A percentile compares a stretch with the other conserved stretches of the same genome.
Conservation (phyloP, 2,888 invertebrate species). For the Drosophila limbata region DNA sequence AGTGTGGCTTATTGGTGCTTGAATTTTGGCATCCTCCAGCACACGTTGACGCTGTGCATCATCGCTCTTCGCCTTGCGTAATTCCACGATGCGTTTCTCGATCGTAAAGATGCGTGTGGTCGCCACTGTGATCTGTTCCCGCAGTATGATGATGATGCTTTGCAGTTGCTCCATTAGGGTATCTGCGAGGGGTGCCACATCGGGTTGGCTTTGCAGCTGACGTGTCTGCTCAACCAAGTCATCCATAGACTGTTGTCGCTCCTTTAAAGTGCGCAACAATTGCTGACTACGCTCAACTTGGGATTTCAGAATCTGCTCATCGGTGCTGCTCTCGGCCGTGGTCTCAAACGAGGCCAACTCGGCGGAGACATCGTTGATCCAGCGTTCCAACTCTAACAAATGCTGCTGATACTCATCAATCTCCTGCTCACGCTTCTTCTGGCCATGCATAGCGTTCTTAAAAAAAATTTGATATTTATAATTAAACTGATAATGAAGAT, state of each 20-base stretch:
- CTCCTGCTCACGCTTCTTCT: constrained; percentile 87
- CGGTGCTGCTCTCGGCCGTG: constrained; percentile 82
- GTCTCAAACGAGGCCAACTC: constrained; percentile 77
- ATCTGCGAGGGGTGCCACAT: constrained; percentile 85
- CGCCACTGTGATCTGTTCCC: constrained; percentile 88
- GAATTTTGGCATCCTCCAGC: constrained; percentile 78
- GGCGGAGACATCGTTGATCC: constrained; percentile 86
- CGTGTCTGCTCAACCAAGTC: constrained; percentile 86
- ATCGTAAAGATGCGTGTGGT: constrained; percentile 87
- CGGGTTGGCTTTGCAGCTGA: constrained; percentile 85
- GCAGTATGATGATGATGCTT: constrained; percentile 87
- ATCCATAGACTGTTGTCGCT: constrained; percentile 86
- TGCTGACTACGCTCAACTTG: constrained; percentile 87
- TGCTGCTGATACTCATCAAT: constrained; percentile 86
- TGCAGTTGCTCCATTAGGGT: constrained; percentile 87
- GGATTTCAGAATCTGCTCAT: constrained; percentile 86
- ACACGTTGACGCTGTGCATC: constrained; percentile 75
- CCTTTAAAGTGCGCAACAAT: constrained; percentile 86
- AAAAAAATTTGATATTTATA: constrained; percentile 20
- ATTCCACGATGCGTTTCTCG: constrained; percentile 79
- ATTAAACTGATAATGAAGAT: neutral
- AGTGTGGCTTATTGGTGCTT: constrained; percentile 50
- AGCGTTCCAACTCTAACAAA: constrained; percentile 87
- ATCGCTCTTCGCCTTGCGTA: constrained; percentile 72
- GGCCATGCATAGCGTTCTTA: constrained; percentile 86